Percentiles rank a stretch among this genome's conserved stretches.
Conservation (phyloP, 2,797 vertebrate genomes). For the Mormyrops boulengeri region DNA sequence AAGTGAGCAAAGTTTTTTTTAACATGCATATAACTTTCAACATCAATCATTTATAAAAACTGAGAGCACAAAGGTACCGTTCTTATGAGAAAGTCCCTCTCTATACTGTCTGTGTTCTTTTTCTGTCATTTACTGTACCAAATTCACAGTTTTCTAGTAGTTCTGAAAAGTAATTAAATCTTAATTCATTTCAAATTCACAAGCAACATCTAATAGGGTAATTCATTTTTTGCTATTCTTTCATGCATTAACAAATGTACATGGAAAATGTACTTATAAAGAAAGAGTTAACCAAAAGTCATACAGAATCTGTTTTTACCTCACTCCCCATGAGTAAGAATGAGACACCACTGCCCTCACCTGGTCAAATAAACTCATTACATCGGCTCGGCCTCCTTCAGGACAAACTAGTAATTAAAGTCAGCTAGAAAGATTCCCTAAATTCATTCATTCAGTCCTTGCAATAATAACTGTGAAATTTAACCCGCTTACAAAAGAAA, state of each 20-base stretch:
- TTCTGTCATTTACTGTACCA: not conserved
- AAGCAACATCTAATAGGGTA: not conserved
- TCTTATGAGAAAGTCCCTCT: not conserved
- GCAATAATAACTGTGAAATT: conserved; percentile 80
- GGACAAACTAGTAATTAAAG: conserved; percentile 61
- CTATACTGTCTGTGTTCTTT: not conserved
- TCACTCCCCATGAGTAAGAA: conserved; percentile 43
- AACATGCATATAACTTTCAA: not conserved
- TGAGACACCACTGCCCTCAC: conserved; percentile 84
- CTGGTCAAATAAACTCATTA: conserved; percentile 63
- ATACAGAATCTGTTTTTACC: not conserved
- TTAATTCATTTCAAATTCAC: not conserved
- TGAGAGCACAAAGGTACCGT: not conserved
- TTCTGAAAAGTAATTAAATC: not conserved
- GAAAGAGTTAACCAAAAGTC: conserved; percentile 2
- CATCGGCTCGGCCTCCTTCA: conserved; percentile 49
- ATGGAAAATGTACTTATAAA: not conserved
- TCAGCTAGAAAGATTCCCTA: conserved; percentile 64
- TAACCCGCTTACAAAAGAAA: conserved; percentile 66
- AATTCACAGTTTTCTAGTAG: not conserved
- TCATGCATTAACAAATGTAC: not conserved
- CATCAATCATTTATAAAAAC: not conserved
- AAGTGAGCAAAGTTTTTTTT: not conserved
- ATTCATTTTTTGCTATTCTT: not conserved
- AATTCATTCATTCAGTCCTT: conserved; percentile 62